Evolutionary conservation across 2,888 invertebrate species (phyloP).

Genomic region (Laspeyria flexula): DNA sequence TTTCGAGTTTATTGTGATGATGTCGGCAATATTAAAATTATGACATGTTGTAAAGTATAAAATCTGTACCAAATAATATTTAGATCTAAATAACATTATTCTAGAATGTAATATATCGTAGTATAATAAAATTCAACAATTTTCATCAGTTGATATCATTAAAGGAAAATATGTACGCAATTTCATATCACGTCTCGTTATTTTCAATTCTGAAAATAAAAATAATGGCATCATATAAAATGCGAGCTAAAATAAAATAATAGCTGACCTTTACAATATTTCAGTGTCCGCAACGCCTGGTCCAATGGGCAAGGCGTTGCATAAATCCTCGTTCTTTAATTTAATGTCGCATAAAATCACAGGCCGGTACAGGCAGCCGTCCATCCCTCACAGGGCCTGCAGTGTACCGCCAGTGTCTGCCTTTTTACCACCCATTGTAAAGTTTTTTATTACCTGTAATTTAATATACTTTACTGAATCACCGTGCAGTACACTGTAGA

Average conservation of each 20-base stretch:
- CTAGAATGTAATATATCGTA: not conserved
- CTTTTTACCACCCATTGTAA: slow-evolving; percentile 66
- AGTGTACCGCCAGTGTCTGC: slow-evolving; percentile 41
- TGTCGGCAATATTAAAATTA: not conserved
- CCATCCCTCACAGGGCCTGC: slow-evolving; percentile 52
- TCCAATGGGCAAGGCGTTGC: slow-evolving; percentile 39
- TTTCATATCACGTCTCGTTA: not conserved
- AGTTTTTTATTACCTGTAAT: slow-evolving; percentile 74
- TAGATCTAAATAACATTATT: not conserved
- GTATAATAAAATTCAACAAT: not conserved
- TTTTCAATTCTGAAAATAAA: not conserved
- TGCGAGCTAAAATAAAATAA: slow-evolving; percentile 11
- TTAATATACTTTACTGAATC: slow-evolving; percentile 75
- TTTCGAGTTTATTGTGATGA: not conserved
- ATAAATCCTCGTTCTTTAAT: slow-evolving; percentile 60
- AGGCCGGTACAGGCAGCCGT: slow-evolving; percentile 48
- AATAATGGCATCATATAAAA: not conserved
- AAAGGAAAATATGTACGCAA: not conserved
- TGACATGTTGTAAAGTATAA: no score
- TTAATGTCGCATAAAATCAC: slow-evolving; percentile 70
- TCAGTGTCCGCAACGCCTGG: slow-evolving; percentile 14
- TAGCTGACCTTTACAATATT: slow-evolving; percentile 6
- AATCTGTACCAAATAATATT: no score
- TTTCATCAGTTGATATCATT: not conserved
- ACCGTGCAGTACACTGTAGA: slow-evolving; percentile 56